Evolutionary conservation across 2,797 vertebrate genomes (phyloP).

Genomic region (Gila robusta): DNA sequence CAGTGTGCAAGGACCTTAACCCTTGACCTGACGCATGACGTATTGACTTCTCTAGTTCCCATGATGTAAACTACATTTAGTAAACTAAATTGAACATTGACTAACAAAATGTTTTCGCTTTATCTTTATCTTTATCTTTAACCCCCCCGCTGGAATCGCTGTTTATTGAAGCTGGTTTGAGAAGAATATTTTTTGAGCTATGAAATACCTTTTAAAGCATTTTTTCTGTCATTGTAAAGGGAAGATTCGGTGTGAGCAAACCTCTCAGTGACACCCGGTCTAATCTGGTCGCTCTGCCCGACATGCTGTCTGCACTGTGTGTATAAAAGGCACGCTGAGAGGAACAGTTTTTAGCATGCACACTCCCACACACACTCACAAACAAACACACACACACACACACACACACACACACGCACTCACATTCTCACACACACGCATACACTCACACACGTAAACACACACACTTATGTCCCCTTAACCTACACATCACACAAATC

Average conservation of each 20-base stretch:
- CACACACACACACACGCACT: neutral
- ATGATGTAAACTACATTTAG: no score
- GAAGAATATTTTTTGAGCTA: neutral
- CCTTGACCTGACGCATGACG: no score
- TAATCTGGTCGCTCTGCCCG: constrained; percentile 74
- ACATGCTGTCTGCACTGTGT: constrained; percentile 75
- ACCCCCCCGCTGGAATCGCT: no score
- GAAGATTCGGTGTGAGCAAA: constrained; percentile 24
- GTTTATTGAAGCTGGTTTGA: neutral
- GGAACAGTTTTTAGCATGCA: neutral
- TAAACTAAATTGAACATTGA: no score
- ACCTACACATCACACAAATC: no score
- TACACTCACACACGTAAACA: constrained; percentile 28
- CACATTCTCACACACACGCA: neutral
- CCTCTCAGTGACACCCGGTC: constrained; percentile 64
- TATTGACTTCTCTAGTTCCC: no score
- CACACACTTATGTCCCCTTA: neutral
- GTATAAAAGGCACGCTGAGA: constrained; percentile 57
- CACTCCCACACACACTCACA: constrained; percentile 24
- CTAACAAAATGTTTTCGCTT: no score
- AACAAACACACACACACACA: neutral
- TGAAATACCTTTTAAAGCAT: neutral
- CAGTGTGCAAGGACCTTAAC: no score
- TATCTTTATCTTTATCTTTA: no score
- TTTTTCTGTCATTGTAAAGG: neutral